Percentiles rank a stretch among this genome's conserved stretches.
Evolutionary conservation across 2,113 vertebrate species (phyloP).

Genomic region (Cochlearius cochlearius): DNA sequence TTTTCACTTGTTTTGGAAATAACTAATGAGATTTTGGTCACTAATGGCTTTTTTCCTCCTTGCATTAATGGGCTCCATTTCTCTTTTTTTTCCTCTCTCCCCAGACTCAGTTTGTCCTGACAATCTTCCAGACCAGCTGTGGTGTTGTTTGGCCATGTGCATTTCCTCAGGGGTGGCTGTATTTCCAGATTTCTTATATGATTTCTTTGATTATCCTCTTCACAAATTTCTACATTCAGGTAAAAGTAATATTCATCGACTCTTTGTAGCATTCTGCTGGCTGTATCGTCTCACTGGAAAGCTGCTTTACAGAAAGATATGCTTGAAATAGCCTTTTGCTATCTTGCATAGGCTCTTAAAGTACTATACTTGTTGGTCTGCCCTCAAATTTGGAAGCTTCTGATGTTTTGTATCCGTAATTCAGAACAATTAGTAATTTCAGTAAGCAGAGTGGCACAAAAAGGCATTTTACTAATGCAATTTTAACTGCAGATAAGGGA

Average conservation of each 20-base stretch:
- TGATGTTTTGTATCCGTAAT: background rate
- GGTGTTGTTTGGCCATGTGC: slow-evolving; percentile 89
- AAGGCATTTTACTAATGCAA: background rate
- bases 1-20: background rate
- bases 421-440: background rate
- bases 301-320: background rate
- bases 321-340: background rate
- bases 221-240: slow-evolving; percentile 95
- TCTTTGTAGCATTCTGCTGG: background rate
- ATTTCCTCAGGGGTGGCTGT: slow-evolving; percentile 91
- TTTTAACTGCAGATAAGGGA: background rate
- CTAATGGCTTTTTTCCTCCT: background rate
- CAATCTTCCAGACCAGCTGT: slow-evolving; percentile 87
- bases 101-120: slow-evolving; percentile 93
- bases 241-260: slow-evolving; percentile 39
- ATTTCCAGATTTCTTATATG: slow-evolving; percentile 95
- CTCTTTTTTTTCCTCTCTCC: background rate
- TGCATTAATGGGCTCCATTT: background rate
- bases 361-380: background rate
- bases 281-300: background rate
- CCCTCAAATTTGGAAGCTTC: background rate
- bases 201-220: slow-evolving; percentile 90
- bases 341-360: background rate
- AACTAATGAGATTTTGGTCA: background rate
- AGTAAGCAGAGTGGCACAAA: background rate